These are phyloP conservation scores for Phyllotis vaccarum DNA, from an alignment of 2,797 vertebrate genomes.

Conservation along the genomic window DNA sequence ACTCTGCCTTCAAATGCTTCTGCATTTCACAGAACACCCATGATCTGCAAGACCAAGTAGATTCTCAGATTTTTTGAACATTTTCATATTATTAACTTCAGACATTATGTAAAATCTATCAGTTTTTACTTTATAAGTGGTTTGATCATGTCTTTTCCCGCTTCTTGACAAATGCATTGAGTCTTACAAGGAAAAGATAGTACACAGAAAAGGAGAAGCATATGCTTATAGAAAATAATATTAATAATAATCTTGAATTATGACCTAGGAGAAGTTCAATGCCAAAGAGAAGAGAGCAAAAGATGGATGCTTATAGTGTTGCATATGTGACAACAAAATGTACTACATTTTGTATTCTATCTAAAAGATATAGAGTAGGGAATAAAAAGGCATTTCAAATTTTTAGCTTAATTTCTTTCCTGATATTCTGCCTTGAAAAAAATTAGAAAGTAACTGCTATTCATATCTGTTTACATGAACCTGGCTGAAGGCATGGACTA, in stretches of 20 bases:
- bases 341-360: neutral
- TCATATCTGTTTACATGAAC: constrained; percentile 21
- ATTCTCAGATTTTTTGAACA: constrained; percentile 18
- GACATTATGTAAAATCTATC: neutral
- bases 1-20: neutral
- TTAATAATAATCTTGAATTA: neutral
- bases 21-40: neutral
- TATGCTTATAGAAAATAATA: neutral
- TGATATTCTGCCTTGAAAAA: constrained; percentile 16
- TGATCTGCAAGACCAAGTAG: neutral
- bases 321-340: neutral
- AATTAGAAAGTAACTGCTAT: neutral
- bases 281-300: constrained; percentile 6
- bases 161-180: constrained; percentile 33
- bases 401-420: constrained; percentile 17
- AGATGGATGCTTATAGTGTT: neutral
- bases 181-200: neutral
- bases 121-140: constrained; percentile 15
- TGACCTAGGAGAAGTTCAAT: constrained; percentile 5
- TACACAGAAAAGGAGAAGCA: neutral
- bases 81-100: constrained; percentile 54
- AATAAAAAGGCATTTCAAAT: neutral
- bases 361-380: neutral
- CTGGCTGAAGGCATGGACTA: neutral
- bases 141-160: neutral